These are phyloP conservation scores for Sussaba pulchella DNA, from an alignment of 2,888 invertebrate species.

Conservation along the genomic window DNA sequence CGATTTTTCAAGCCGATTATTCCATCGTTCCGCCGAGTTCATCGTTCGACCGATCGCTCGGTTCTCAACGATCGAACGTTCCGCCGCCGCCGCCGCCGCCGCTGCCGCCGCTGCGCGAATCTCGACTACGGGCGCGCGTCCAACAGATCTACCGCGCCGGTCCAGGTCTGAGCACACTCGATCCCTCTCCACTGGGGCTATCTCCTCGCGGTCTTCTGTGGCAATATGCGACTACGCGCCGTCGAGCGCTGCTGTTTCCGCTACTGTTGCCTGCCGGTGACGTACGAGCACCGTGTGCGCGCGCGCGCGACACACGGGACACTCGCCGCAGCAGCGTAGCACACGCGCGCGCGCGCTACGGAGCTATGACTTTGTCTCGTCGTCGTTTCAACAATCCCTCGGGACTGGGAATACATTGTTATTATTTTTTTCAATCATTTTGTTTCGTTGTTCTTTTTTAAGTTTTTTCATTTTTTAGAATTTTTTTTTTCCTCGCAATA, in stretches of 20 bases:
- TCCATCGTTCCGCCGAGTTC: conserved; percentile 49
- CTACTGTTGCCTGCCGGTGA: conserved; percentile 33
- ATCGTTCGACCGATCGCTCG: conserved; percentile 30
- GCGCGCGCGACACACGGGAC: conserved; percentile 25
- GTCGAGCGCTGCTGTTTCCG: conserved; percentile 8
- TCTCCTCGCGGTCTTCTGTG: background rate
- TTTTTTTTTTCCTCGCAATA: background rate
- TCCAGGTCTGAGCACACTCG: conserved; percentile 50
- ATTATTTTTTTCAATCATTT: conserved; percentile 38
- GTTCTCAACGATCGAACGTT: conserved; percentile 45
- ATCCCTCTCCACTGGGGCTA: conserved; percentile 26
- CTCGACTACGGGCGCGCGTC: conserved; percentile 14
- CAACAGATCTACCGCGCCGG: conserved; percentile 55
- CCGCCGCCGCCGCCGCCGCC: conserved; percentile 52
- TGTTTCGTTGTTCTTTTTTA: too few species aligned
- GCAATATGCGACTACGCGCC: background rate
- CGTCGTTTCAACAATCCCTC: conserved; percentile 64
- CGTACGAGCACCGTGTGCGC: conserved; percentile 31
- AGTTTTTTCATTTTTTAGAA: too few species aligned
- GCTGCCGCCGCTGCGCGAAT: conserved; percentile 29
- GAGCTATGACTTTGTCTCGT: conserved; percentile 55
- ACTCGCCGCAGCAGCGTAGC: conserved; percentile 47
- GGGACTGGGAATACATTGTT: conserved; percentile 63
- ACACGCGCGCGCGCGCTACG: conserved; percentile 48
- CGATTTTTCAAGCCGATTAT: conserved; percentile 28